Conservation (phyloP, 1,140 invertebrate genomes). For the Papilio aristodemus region DNA sequence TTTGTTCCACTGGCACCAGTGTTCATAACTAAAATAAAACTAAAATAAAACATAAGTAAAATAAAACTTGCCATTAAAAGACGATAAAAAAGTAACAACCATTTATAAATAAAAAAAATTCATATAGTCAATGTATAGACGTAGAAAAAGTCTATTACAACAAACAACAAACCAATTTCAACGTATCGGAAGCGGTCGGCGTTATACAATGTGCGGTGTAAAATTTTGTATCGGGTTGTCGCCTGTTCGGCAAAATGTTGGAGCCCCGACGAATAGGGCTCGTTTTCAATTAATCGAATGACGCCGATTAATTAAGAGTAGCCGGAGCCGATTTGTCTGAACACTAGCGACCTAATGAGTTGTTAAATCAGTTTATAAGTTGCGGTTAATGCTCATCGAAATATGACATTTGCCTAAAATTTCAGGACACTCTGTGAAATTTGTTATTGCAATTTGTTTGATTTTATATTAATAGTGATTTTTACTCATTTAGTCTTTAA, state of each 20-base stretch:
- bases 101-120: not conserved
- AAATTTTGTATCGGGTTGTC: slow-evolving; percentile 9
- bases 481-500: not conserved
- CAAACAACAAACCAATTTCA: not conserved
- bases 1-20: not conserved
- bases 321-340: not conserved
- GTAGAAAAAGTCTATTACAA: not conserved
- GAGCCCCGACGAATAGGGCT: not conserved
- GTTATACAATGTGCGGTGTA: not conserved
- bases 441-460: not conserved
- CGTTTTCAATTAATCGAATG: slow-evolving; percentile 25
- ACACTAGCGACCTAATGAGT: slow-evolving; percentile 8
- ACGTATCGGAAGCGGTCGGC: not conserved
- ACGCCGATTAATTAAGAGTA: not conserved
- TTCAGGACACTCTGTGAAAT: not conserved
- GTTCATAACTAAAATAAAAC: no score
- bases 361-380: slow-evolving; percentile 4
- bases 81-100: not conserved
- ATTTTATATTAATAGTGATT: not conserved
- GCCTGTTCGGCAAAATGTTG: slow-evolving; percentile 1
- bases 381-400: not conserved
- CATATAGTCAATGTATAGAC: not conserved
- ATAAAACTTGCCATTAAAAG: no score
- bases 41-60: no score
- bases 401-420: not conserved